A percentile compares a stretch with the other conserved stretches of the same genome.
phyloP scores from a whole-genome alignment of 1,140 invertebrate species.

The Diprion similis region DNA sequence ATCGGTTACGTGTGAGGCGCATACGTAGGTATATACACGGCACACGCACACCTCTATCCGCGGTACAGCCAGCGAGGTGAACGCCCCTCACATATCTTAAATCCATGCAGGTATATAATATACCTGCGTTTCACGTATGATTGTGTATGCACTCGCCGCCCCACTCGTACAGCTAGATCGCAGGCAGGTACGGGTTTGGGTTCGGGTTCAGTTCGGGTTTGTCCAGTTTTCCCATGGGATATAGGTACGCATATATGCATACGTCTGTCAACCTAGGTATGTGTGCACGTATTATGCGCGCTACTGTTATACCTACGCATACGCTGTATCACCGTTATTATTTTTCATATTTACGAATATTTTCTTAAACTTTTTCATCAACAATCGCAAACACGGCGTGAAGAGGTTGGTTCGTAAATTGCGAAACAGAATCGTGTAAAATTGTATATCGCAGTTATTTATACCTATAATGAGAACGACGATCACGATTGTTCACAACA shows the following conservation, averaged over 20 bases:
- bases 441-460: background rate
- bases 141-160: constrained; percentile 16
- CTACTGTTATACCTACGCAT: background rate
- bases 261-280: too few species aligned
- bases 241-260: too few species aligned
- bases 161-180: constrained; percentile 33
- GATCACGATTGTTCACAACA: background rate
- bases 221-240: constrained; percentile 55
- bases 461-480: background rate
- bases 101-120: constrained; percentile 41
- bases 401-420: too few species aligned
- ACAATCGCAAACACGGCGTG: too few species aligned
- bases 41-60: background rate
- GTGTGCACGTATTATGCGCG: too few species aligned
- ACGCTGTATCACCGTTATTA: background rate
- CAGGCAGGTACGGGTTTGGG: constrained; percentile 27
- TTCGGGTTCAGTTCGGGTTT: constrained; percentile 30
- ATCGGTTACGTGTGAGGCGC: background rate
- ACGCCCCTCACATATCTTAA: constrained; percentile 55
- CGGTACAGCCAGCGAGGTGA: constrained; percentile 41
- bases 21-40: background rate
- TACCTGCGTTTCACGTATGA: constrained; percentile 22
- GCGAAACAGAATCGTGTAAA: background rate
- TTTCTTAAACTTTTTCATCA: background rate
- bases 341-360: background rate